Base-by-base conservation (phyloP, 2,113 vertebrate species). In the Cathartes aura region DNA sequence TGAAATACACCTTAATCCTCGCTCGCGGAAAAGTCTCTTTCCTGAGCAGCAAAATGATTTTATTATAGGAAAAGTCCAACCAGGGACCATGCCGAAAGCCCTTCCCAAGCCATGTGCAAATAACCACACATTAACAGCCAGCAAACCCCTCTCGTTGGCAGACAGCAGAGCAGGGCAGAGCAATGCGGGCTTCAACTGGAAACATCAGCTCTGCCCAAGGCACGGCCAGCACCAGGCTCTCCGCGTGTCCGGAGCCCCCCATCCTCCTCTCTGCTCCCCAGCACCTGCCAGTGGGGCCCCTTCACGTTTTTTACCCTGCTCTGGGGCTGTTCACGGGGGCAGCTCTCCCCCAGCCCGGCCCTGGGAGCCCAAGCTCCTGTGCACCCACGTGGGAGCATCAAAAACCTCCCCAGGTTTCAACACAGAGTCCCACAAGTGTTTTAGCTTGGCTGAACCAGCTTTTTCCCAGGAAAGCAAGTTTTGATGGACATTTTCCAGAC, bases 101-200 rank as follows among this genome's bases (percentile, higher is more conserved):
- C 40, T 92, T 80, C 63, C 80, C 72, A 79, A 90, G 79, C 64
- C 74, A 59, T 23, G 78, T 84, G 85, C 84, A 86, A 95, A 94
- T 66, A 94, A 82, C 56, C 55, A 45, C 60, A 17, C 2, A 8
- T 22, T 50, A 60, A 56, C 38, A 78, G 63, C 36, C 70, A 67
- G 87, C 48, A 75, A 48, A 48, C 30, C 13, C 56, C 30, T 29
- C 76, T 76, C 9, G 0, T 3, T 6, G 7, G 26, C 75, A 90
- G 48, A n/a, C 34, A 43, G 68, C 14, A 4, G 18, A 36, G 20
- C 23, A 47, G 32, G 14, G 48, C 79, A 80, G 52, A 76, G 80
- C 22, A 50, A 9, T 0, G 4, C 1, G 0, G n/a, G 63, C 24
- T 82, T 74, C 63, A 12, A 4, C 29, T 6, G 38, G 81, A 32